Evolutionary conservation across 2,888 invertebrate genomes (phyloP).

Genomic region (Drosophila birchii): DNA sequence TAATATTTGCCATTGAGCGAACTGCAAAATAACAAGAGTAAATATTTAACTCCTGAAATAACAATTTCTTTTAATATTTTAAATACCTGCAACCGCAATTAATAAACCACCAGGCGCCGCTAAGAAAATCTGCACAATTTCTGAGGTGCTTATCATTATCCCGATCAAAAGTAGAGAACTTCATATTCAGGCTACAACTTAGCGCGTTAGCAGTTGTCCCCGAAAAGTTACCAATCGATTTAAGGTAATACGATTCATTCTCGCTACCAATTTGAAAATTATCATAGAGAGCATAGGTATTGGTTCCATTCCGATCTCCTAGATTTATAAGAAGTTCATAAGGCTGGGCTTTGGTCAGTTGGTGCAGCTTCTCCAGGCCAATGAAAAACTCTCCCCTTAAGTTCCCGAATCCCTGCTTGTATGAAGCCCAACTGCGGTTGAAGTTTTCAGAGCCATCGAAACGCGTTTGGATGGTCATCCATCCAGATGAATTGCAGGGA

Average conservation of each 20-base stretch:
- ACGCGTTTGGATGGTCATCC: neutral
- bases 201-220: neutral
- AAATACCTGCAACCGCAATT: neutral
- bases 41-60: fast-evolving
- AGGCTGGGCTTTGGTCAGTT: neutral
- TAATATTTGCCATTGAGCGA: neutral
- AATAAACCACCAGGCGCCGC: neutral
- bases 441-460: neutral
- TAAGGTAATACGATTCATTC: neutral
- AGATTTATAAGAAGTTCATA: neutral
- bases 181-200: neutral
- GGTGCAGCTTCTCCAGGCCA: neutral
- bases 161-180: neutral
- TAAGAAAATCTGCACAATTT: neutral
- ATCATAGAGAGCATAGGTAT: neutral
- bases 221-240: neutral
- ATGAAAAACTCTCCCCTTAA: neutral
- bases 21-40: neutral
- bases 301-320: neutral
- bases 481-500: neutral
- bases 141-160: neutral
- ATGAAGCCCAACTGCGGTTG: neutral
- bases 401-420: neutral
- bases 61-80: too few relatives aligned
- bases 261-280: constrained; percentile 1